Evolutionary conservation across 1,140 invertebrate genomes (phyloP), one percentile per base, ranked within the genome.

Genomic region (Neotoxoptera formosana): DNA sequence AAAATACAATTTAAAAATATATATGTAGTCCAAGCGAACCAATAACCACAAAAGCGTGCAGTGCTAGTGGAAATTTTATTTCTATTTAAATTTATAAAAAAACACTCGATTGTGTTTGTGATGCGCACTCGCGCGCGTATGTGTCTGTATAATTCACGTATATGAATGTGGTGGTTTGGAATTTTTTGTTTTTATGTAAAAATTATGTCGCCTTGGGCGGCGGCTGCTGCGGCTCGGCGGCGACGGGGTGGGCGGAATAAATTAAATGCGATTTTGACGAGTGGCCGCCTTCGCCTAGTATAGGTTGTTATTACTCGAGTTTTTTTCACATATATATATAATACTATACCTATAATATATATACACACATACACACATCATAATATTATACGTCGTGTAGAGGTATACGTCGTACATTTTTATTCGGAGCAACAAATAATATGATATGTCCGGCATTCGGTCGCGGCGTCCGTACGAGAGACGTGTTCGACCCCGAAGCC

Each of bases 251-350:
- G 91, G 91, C 90, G 91, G 91, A 92, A 92, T 92, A 92, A 81
- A 92, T 92, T 92, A 92, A 92, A 92, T 36, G 67, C 91, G 47
- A 92, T 92, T 92, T 92, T 92, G 91, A 92, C 91, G 67, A 81
- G 91, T 30, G 67, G 47, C 47, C 91, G 34, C 91, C 34, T 76
- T 51, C 91, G 67, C 14, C 90, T 41, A n/a, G 41, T 30, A n/a
- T 81, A 76, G 21, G 56, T 91, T 91, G 25, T 67, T 76, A 45
- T 91, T 67, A 81, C 56, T 76, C 41, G 41, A 76, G 56, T 34
- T 90, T 48, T 45, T 76, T 91, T 36, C 34, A 89, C 34, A 51
- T 88, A 48, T 51, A 88, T 48, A 34, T 51, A 48, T 87, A n/a
- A 41, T 25, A 41, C 23, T 45, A 84, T 45, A 84, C 11, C 14